Base-by-base conservation (phyloP, 2,888 invertebrate species). In the Pandemis cinnamomeana region DNA sequence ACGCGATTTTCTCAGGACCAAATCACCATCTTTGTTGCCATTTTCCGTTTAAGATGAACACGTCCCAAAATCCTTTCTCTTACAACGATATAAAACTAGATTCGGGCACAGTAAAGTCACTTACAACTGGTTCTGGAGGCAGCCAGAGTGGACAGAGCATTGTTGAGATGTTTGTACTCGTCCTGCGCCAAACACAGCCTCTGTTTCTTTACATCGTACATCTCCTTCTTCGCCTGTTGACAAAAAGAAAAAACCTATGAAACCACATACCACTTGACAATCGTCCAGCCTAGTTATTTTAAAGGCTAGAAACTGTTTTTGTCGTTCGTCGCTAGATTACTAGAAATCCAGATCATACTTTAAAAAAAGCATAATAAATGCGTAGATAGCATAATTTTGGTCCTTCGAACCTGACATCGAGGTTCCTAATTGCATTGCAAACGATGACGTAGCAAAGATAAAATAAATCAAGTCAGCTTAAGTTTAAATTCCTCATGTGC, bases 121-220 rank as follows among this genome's bases (percentile, higher is more conserved):
- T 98, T 95, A 98, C 98, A 95, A 94, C 98, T 98, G 83, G 98
- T 98, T 87, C 98, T 96, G 77, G 98, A 98, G 77, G 98, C 97
- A 79, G 97, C 98, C 82, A 98, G 95, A 71, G 97, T 97, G 67
- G 96, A 95, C 77, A 97, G 95, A 64, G 97, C 97, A 89, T 97
- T 97, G 92, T 98, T 98, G 77, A 99, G 96, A 89, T 98, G 98
- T 88, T 98, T 97, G 94, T 98, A 99, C 93, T 99, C 99, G 91
- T 99, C 98, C 92, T 99, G 98, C 71, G 99, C 99, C 83, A 99
- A 95, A 85, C 97, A 96, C 82, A 99, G 94, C 87, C 99, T 96
- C 94, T 99, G 98, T 87, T 98, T 98, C 92, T 99, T 99, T 79
- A 99, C 97, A 93, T 98, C 97, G 94, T 97, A 98, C 91, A 99